Base-by-base conservation (phyloP, 1,140 invertebrate species). In the Drosophila pseudoobscura region DNA sequence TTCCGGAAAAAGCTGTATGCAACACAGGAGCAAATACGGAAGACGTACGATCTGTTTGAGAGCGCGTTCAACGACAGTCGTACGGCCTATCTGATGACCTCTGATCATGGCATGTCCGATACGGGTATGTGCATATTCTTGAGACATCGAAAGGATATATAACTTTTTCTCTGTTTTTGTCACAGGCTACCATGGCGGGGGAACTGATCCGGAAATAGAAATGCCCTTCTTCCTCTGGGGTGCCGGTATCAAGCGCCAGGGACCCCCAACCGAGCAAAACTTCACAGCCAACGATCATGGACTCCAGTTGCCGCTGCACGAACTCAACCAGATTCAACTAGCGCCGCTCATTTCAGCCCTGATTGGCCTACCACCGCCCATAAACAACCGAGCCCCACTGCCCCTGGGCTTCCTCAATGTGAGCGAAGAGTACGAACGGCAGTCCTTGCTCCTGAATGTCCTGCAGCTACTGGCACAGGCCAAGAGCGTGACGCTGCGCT, bases 81-180 rank as follows among this genome's bases (percentile, higher is more conserved):
- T 78, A 99, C 98, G 6, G 94, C 96, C 26, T 99, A 95, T 93
- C 90, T 99, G 35, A 96, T 99, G 91, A 98, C 98, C 8, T 94
- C 98, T n/a, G 98, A 99, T 93, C 98, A 99, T 94, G 98, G 98
- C 76, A 99, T 99, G 98, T 98, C 97, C 39, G 94, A 98, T 92
- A 97, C 96, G 95, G 98, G 98, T 93, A 90, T 88, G 63, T 57
- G 7, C 24, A 26, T 26, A 26, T 8, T 6, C 26, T 9, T 11
- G 9, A 35, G n/a, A 52, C 8, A 39, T 35, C 26, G 13, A 52
- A 20, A 2, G 15, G 1, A 6, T 7, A 17, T 13, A 11, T 13
- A 2, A 8, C 11, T 15, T 17, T 2, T 1, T 6, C 17, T 5
- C 31, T 41, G n/a, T 3, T 6, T 44, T 4, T 8, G 4, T 59